Evolutionary conservation across 1,140 invertebrate species (phyloP), one percentile per base, ranked within the genome.

Genomic region (Adelges cooleyi): DNA sequence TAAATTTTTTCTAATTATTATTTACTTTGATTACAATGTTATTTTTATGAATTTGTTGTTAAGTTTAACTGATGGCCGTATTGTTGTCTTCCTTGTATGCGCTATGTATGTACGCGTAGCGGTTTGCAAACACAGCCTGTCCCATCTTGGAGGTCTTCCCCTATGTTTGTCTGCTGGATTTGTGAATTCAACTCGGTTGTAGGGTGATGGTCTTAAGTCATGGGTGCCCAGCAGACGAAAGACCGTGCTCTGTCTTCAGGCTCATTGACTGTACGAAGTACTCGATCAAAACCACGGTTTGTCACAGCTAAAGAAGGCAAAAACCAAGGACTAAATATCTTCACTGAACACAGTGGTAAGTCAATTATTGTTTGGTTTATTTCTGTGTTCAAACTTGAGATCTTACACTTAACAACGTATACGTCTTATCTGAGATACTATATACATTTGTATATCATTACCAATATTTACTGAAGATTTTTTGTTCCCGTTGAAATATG

Each of bases 191-290:
- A 46, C 23, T 22, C 17, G 13, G 25, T 59, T 40, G 40, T 48
- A 9, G 17, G 56, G 69, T 65, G 66, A 67, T 62, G 59, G 49
- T 68, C 56, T 68, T 67, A 70, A 68, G 71, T 53, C 73, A 91
- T 91, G 89, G 89, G 89, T 76, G 88, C 87, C 73, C 88, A 91
- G 80, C 89, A 89, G 80, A 88, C 86, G 72, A 91, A 92, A 77
- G 88, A 90, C 75, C 81, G 85, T 66, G 70, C 68, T 62, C 70
- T 70, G 69, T 65, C 69, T 36, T 44, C 68, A 73, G 85, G 84
- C 74, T 77, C 79, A 71, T 74, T 77, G 72, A 82, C 83, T 70
- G 81, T 82, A 69, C 80, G 85, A 75, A 80, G 83, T 69, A 78
- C 81, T 40, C 80, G 84, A 73, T 83, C 80, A 74, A 84, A 85